These are phyloP conservation scores for Clepsis dumicolana DNA, from an alignment of 2,888 invertebrate species.

Conservation along the genomic window DNA sequence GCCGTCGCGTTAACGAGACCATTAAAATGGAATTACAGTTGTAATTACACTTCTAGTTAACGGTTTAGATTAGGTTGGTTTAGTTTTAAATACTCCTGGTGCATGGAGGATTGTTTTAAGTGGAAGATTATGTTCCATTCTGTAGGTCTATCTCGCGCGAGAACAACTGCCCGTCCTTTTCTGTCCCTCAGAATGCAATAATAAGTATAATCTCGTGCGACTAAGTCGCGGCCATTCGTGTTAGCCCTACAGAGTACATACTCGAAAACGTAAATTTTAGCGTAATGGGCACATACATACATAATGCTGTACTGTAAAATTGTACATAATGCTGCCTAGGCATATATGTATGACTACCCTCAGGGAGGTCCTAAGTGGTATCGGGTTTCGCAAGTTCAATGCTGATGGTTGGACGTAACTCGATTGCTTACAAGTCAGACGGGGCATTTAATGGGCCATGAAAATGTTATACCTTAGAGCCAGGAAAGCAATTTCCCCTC, in stretches of 20 bases:
- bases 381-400: slow-evolving; percentile 13
- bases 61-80: neutral
- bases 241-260: no score
- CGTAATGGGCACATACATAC: neutral
- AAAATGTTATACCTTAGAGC: no score
- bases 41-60: neutral
- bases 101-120: neutral
- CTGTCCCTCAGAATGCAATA: no score
- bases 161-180: no score
- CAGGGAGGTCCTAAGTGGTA: slow-evolving; percentile 25
- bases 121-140: no score
- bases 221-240: no score
- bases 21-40: slow-evolving; percentile 9
- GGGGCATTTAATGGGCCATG: neutral
- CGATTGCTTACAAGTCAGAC: slow-evolving; percentile 13
- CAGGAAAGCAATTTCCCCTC: no score
- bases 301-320: no score
- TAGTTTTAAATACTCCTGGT: neutral
- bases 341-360: neutral
- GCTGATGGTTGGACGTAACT: neutral
- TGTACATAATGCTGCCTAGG: neutral
- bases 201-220: no score
- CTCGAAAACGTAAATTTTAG: neutral
- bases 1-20: slow-evolving; percentile 5
- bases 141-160: no score